Conservation (phyloP, 1,140 invertebrate species). For the Neodiprion virginianus region DNA sequence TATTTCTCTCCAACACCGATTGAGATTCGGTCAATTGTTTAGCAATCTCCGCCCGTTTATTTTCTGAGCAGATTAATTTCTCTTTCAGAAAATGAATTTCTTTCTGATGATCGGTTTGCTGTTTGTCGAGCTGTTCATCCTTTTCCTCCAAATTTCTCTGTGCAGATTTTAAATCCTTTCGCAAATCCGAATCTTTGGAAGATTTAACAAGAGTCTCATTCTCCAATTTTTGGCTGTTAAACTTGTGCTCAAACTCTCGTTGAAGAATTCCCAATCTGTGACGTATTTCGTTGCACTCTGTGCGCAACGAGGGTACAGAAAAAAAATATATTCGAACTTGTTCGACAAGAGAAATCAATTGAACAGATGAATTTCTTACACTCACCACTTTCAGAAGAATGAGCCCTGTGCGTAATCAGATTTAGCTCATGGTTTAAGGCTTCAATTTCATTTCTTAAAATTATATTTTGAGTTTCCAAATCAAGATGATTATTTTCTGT, state of each 20-base stretch:
- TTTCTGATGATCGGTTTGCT: constrained; percentile 51
- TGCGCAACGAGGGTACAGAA: not conserved
- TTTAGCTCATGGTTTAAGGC: constrained; percentile 67
- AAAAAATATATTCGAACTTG: not conserved
- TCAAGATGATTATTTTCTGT: constrained; percentile 14
- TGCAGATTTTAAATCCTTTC: constrained; percentile 28
- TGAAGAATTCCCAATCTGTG: not conserved
- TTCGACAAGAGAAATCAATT: not conserved
- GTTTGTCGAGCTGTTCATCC: constrained; percentile 42
- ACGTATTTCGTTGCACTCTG: not conserved
- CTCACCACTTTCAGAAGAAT: constrained; percentile 63
- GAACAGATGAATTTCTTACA: constrained; percentile 21
- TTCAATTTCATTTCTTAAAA: constrained; percentile 66
- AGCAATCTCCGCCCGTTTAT: constrained; percentile 44
- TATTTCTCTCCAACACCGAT: constrained; percentile 63
- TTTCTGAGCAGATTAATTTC: constrained; percentile 45
- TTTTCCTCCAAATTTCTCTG: constrained; percentile 42
- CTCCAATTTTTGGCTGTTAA: constrained; percentile 21
- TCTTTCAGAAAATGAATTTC: constrained; percentile 49
- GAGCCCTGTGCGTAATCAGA: constrained; percentile 60
- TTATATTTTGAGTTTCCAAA: constrained; percentile 41
- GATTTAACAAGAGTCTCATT: constrained; percentile 24
- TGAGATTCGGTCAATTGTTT: constrained; percentile 57
- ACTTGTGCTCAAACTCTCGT: constrained; percentile 18
- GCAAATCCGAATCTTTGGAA: constrained; percentile 19